Conservation (phyloP, 2,888 invertebrate species). For the Melanostoma scalare region DNA sequence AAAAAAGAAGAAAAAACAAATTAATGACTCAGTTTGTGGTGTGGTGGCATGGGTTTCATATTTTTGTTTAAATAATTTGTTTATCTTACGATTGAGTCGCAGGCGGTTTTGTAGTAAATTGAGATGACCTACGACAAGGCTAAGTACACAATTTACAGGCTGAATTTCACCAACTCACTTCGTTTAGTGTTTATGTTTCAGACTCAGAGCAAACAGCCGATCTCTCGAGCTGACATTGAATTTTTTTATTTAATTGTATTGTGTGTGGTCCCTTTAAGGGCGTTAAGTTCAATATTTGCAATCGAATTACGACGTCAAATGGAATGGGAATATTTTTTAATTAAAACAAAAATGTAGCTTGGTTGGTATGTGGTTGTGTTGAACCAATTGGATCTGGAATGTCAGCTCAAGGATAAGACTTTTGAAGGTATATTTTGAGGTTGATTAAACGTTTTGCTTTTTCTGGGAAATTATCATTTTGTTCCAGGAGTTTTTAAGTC, state of each 20-base stretch:
- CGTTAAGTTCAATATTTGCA: slow-evolving; percentile 57
- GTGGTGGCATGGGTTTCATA: not conserved
- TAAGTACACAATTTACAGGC: slow-evolving; percentile 21
- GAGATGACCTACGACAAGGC: slow-evolving; percentile 60
- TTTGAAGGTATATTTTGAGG: not conserved
- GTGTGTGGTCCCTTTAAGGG: slow-evolving; percentile 22
- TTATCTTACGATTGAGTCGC: slow-evolving; percentile 40
- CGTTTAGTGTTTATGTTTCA: slow-evolving; percentile 1
- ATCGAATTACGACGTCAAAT: slow-evolving; percentile 33
- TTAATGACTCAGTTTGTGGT: slow-evolving; percentile 14
- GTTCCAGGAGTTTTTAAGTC: too few species aligned
- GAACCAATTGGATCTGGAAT: too few species aligned
- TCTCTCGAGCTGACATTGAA: slow-evolving; percentile 14
- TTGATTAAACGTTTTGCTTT: too few species aligned
- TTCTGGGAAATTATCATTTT: too few species aligned
- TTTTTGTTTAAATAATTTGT: slow-evolving; percentile 39
- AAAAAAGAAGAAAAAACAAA: not conserved
- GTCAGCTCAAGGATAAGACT: not conserved
- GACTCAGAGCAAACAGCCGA: slow-evolving; percentile 6
- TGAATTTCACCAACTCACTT: not conserved
- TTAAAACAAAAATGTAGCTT: not conserved
- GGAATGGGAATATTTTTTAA: not conserved
- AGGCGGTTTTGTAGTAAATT: slow-evolving; percentile 30
- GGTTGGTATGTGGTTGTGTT: not conserved
- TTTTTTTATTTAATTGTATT: not conserved